These are phyloP conservation scores for Myotis yumanensis DNA, from an alignment of 2,113 vertebrate genomes.

Conservation along the genomic window DNA sequence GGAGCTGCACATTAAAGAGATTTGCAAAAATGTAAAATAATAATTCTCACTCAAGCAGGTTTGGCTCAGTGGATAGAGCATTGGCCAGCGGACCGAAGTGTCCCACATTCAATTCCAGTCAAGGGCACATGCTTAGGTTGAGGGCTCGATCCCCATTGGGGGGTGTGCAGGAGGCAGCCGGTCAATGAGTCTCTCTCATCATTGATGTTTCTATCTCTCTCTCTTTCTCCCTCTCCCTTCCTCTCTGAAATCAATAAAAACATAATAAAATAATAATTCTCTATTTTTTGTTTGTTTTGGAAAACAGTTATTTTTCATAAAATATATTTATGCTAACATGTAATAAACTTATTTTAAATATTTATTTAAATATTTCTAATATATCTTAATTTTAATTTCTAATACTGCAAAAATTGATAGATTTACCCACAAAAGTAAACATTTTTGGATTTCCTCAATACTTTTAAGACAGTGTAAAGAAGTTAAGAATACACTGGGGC, in stretches of 20 bases:
- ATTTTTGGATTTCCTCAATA: neutral
- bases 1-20: neutral
- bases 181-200: no score
- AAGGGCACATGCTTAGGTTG: no score
- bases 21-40: no score
- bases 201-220: no score
- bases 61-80: no score
- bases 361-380: neutral
- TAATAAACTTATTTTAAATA: neutral
- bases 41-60: no score
- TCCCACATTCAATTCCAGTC: no score
- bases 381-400: slow-evolving; percentile 23
- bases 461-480: neutral
- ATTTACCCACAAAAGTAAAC: neutral
- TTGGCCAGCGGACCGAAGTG: no score
- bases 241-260: neutral
- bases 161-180: no score
- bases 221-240: no score
- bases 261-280: neutral
- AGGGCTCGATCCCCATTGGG: no score
- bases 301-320: neutral
- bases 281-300: neutral
- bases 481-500: neutral
- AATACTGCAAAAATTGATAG: neutral
- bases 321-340: neutral